phyloP scores from a whole-genome alignment of 2,113 vertebrate genomes.

The Macaca nemestrina region DNA sequence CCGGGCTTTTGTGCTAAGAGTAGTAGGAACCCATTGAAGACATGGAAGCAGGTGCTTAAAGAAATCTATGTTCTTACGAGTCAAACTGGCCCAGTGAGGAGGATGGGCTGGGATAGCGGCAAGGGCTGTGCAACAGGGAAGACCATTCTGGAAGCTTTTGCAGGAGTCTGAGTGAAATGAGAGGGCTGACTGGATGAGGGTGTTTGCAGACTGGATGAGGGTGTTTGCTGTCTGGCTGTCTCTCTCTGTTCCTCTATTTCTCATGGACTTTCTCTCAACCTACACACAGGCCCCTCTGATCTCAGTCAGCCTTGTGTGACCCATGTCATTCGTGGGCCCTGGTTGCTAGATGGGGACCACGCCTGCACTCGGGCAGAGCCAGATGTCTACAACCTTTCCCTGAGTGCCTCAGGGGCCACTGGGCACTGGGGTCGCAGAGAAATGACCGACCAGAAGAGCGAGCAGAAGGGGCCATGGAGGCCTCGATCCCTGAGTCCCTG shows the following conservation, averaged over 20 bases:
- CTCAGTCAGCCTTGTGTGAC: not conserved
- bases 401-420: rapidly evolving
- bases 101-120: rapidly evolving
- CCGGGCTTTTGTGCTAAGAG: not conserved
- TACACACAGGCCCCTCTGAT: not conserved
- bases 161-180: not conserved
- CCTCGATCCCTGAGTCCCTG: not conserved
- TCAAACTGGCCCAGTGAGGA: not conserved
- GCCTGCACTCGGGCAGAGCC: rapidly evolving
- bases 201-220: not conserved
- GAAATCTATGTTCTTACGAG: not conserved
- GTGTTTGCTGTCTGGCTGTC: not conserved
- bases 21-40: too few relatives aligned
- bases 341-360: rapidly evolving
- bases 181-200: not conserved
- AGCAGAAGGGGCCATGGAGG: not conserved
- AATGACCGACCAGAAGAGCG: rapidly evolving
- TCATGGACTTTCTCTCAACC: not conserved
- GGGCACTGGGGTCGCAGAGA: not conserved
- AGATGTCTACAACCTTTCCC: not conserved
- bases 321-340: rapidly evolving
- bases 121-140: not conserved
- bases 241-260: not conserved
- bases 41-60: too few relatives aligned
- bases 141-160: not conserved